phyloP scores from a whole-genome alignment of 2,888 invertebrate genomes.

The Meloe dianella region DNA sequence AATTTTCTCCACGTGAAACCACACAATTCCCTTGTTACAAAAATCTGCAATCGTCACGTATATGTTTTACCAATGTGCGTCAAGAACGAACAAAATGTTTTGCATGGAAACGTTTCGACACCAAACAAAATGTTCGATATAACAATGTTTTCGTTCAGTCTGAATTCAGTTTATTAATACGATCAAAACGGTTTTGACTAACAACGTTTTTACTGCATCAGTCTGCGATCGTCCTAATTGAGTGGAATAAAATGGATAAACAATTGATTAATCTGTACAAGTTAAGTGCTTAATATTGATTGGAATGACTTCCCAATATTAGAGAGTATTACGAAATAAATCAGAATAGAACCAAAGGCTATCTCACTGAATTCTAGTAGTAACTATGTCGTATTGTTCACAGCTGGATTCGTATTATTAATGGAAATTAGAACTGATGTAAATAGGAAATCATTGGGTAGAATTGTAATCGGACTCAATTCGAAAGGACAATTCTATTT shows the following conservation, averaged over 20 bases:
- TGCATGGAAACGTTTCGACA: no score
- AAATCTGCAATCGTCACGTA: no score
- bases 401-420: background rate
- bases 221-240: no score
- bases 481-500: background rate
- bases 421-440: background rate
- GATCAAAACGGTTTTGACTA: no score
- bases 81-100: no score
- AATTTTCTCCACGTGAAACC: no score
- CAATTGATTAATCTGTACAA: background rate
- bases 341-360: background rate
- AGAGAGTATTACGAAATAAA: background rate
- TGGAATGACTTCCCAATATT: background rate
- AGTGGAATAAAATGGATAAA: background rate
- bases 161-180: no score
- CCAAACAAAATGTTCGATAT: no score
- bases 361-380: background rate
- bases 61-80: no score
- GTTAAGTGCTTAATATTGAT: background rate
- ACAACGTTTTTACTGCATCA: no score
- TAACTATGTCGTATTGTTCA: background rate
- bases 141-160: no score
- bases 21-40: no score
- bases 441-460: constrained; percentile 6
- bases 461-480: background rate